Percentiles rank a stretch among this genome's conserved stretches.
Evolutionary conservation across 2,888 invertebrate genomes (phyloP).

Genomic region (Ashinkailepas kermadecensis): DNA sequence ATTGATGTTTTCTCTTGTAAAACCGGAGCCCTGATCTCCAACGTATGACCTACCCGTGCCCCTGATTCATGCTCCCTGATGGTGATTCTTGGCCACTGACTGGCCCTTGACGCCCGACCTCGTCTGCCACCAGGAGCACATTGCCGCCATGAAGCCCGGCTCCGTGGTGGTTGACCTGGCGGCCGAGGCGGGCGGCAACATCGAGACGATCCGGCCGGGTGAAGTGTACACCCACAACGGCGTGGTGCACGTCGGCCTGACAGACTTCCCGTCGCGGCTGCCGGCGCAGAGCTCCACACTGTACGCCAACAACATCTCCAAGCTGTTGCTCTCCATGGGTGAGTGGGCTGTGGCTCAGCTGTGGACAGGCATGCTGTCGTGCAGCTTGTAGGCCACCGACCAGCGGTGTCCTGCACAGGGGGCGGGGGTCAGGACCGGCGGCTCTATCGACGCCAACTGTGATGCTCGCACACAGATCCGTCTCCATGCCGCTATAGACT

Average conservation of each 20-base stretch:
- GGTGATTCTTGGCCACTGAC: no score
- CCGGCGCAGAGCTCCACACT: slow-evolving; percentile 78
- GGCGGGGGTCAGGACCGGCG: no score
- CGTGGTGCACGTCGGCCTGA: slow-evolving; percentile 74
- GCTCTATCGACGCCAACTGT: no score
- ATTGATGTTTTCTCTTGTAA: no score
- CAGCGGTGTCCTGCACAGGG: no score
- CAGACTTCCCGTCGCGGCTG: slow-evolving; percentile 73
- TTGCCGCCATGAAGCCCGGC: slow-evolving; percentile 71
- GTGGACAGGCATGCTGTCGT: background rate
- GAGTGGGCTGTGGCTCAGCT: slow-evolving; percentile 36
- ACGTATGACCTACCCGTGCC: no score
- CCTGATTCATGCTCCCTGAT: no score
- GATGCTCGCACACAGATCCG: no score
- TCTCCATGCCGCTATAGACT: no score
- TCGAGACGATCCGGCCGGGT: slow-evolving; percentile 72
- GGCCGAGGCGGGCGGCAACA: slow-evolving; percentile 79
- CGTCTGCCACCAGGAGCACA: slow-evolving; percentile 34
- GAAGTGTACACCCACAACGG: slow-evolving; percentile 65
- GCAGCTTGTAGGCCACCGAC: no score
- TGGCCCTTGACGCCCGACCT: no score
- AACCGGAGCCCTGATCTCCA: no score
- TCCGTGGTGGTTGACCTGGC: slow-evolving; percentile 84
- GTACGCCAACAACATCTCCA: slow-evolving; percentile 85
- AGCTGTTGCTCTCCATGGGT: slow-evolving; percentile 74